A percentile compares a stretch with the other conserved stretches of the same genome.
These are phyloP conservation scores for Microplitis manilae DNA, from an alignment of 2,888 invertebrate species.

Conservation along the genomic window DNA sequence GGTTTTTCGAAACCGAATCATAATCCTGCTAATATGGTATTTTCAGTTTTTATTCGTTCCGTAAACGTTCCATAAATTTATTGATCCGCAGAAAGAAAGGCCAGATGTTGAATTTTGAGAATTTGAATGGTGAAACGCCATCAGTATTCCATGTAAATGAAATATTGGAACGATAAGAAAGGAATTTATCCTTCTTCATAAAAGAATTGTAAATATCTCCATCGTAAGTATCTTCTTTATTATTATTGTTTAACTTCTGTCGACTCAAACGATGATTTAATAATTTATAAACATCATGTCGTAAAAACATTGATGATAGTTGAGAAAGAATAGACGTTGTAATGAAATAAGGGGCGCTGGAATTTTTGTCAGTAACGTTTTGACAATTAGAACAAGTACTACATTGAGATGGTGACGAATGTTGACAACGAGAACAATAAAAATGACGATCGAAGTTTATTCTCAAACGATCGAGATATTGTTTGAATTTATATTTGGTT, in stretches of 20 bases:
- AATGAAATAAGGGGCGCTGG: too few relatives aligned
- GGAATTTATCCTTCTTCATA: background rate
- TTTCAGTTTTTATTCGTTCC: background rate
- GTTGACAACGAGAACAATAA: constrained; percentile 1
- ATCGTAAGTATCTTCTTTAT: background rate
- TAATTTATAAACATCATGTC: too few relatives aligned
- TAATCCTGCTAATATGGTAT: constrained; percentile 18
- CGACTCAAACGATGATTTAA: too few relatives aligned
- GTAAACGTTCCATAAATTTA: constrained; percentile 17
- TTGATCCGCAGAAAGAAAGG: constrained; percentile 9
- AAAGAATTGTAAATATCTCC: constrained; percentile 6
- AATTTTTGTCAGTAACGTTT: too few relatives aligned
- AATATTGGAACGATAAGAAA: background rate
- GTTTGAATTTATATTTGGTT: constrained; percentile 1
- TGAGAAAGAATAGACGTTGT: too few relatives aligned
- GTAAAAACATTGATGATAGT: too few relatives aligned
- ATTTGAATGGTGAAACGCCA: constrained; percentile 16
- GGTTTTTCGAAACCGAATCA: constrained; percentile 13
- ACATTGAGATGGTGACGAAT: too few relatives aligned
- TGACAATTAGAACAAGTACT: too few relatives aligned
- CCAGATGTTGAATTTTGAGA: constrained; percentile 10
- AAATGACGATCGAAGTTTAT: background rate
- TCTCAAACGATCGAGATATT: background rate
- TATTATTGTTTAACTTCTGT: too few relatives aligned
- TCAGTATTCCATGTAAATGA: constrained; percentile 1